A percentile compares a stretch with the other conserved stretches of the same genome.
Evolutionary conservation across 2,888 invertebrate genomes (phyloP).

Genomic region (Macaria liturata): DNA sequence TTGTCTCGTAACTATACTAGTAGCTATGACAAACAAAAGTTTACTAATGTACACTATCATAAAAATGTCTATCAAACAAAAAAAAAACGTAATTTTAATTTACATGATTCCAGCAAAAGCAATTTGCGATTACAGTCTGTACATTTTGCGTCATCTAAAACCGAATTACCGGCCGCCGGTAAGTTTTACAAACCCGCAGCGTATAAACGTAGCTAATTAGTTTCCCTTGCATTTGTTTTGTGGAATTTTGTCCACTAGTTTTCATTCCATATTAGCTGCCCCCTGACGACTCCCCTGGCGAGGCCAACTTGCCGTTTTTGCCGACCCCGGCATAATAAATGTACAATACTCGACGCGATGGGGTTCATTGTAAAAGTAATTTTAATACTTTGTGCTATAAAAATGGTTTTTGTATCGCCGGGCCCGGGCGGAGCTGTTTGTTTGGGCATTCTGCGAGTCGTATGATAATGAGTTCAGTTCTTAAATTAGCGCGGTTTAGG

Average conservation of each 20-base stretch:
- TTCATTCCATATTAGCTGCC: not conserved
- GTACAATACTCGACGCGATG: slow-evolving; percentile 30
- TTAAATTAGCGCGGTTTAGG: slow-evolving; percentile 15
- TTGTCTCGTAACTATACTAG: too few species aligned
- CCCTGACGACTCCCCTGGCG: slow-evolving; percentile 30
- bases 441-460: slow-evolving; percentile 5
- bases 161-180: too few species aligned
- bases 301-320: slow-evolving; percentile 43
- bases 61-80: too few species aligned
- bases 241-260: not conserved
- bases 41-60: too few species aligned
- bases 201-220: too few species aligned
- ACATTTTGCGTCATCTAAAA: not conserved
- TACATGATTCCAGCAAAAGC: not conserved
- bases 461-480: slow-evolving; percentile 22
- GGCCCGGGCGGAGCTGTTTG: slow-evolving; percentile 15
- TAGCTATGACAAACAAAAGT: too few species aligned
- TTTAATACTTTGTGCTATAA: slow-evolving; percentile 31
- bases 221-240: too few species aligned
- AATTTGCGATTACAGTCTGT: not conserved
- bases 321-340: slow-evolving; percentile 42
- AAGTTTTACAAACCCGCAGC: too few species aligned
- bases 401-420: slow-evolving; percentile 25
- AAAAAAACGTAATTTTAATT: too few species aligned
- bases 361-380: slow-evolving; percentile 30